phyloP scores from a whole-genome alignment of 2,797 vertebrate genomes.

The Gallirallus australis region DNA sequence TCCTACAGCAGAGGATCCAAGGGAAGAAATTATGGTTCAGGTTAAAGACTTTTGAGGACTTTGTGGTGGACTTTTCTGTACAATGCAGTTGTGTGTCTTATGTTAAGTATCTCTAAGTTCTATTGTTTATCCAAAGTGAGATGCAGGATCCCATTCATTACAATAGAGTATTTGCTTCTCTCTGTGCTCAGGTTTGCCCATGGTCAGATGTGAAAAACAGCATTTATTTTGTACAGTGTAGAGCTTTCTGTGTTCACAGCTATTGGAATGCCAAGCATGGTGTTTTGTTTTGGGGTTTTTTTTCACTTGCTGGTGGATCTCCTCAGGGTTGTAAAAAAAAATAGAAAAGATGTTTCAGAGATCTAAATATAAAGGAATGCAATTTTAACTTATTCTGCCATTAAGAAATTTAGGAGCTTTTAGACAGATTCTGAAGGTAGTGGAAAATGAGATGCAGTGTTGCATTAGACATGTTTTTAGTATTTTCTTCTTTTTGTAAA shows the following conservation, averaged over 20 bases:
- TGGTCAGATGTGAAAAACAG: neutral
- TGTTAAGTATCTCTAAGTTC: accelerated
- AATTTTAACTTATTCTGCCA: constrained; percentile 83
- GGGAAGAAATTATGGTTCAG: neutral
- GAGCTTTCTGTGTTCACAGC: neutral
- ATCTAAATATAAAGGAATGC: constrained; percentile 79
- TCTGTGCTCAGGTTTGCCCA: neutral
- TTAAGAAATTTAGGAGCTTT: constrained; percentile 85
- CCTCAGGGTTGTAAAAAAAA: constrained; percentile 51
- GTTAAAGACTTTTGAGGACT: neutral
- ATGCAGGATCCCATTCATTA: neutral
- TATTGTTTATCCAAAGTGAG: accelerated
- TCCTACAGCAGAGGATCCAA: neutral
- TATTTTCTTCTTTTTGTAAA: constrained; percentile 86
- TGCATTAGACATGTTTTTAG: constrained; percentile 85
- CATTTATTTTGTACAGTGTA: neutral
- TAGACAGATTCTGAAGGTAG: constrained; percentile 79
- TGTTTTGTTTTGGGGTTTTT: neutral
- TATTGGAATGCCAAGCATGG: neutral
- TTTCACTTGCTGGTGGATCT: constrained; percentile 29
- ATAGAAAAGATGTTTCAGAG: constrained; percentile 70
- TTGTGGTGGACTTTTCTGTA: neutral
- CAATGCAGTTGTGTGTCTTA: neutral
- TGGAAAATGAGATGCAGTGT: constrained; percentile 83
- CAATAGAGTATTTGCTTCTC: neutral